Percentiles rank a stretch among this genome's conserved stretches.
Evolutionary conservation across 1,140 invertebrate genomes (phyloP).

Genomic region (Berghia stephanieae): DNA sequence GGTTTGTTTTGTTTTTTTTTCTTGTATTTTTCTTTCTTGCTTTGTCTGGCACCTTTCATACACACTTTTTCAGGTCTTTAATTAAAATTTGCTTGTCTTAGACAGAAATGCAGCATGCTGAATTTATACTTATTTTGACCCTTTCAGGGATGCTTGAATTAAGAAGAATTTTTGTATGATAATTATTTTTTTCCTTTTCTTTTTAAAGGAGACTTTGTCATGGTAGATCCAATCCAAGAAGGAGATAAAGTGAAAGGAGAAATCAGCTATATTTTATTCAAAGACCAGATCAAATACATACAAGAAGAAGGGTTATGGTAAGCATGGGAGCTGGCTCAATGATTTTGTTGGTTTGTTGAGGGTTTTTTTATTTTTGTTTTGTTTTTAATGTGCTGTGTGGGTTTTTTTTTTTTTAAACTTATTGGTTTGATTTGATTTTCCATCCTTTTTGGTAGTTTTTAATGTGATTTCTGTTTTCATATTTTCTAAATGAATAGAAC

Average conservation of each 20-base stretch:
- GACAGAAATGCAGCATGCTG: too few species aligned
- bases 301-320: conserved; percentile 80
- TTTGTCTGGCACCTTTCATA: too few species aligned
- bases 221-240: conserved; percentile 76
- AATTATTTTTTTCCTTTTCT: background rate
- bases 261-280: conserved; percentile 83
- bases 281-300: conserved; percentile 84
- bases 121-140: too few species aligned
- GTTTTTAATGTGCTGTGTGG: background rate
- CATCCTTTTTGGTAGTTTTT: background rate
- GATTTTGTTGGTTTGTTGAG: background rate
- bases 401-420: background rate
- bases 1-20: too few species aligned
- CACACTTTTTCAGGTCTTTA: too few species aligned
- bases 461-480: background rate
- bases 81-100: too few species aligned
- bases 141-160: too few species aligned
- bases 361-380: background rate
- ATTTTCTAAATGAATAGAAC: background rate
- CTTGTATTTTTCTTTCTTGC: too few species aligned
- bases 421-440: background rate
- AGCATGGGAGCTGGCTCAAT: too few species aligned
- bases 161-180: background rate
- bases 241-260: conserved; percentile 67
- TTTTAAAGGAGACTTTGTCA: conserved; percentile 77